Conservation (phyloP, 1,140 invertebrate species). For the Heliconius congener region DNA sequence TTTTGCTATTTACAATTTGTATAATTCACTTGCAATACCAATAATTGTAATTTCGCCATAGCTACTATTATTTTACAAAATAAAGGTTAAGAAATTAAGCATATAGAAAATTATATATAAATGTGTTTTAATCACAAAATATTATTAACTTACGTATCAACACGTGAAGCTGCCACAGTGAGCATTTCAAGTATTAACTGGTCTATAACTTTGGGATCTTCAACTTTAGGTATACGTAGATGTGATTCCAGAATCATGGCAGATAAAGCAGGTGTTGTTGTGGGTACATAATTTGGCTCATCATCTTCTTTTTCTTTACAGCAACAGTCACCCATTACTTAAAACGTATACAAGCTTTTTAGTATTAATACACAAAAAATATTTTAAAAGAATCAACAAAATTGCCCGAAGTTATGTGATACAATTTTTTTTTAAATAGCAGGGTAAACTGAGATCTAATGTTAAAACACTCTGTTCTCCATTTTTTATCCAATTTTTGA, state of each 20-base stretch:
- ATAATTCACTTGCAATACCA: neutral
- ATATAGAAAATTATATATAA: neutral
- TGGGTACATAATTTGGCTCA: constrained; percentile 57
- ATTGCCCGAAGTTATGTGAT: too few relatives aligned
- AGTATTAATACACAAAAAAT: neutral
- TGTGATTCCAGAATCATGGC: constrained; percentile 37
- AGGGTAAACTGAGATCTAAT: too few relatives aligned
- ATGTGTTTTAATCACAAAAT: neutral
- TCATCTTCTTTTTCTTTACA: constrained; percentile 81
- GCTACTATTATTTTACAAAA: neutral
- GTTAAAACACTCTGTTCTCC: too few relatives aligned
- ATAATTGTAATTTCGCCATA: neutral
- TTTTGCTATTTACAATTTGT: too few relatives aligned
- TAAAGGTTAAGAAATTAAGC: neutral
- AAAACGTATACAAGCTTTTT: constrained; percentile 15
- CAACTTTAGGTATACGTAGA: constrained; percentile 43
- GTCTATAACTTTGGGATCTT: constrained; percentile 82
- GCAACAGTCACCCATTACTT: constrained; percentile 84
- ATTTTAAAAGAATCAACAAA: too few relatives aligned
- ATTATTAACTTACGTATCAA: constrained; percentile 84
- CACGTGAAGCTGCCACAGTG: constrained; percentile 88
- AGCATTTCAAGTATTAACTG: constrained; percentile 91
- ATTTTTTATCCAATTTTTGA: too few relatives aligned
- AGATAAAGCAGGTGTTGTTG: constrained; percentile 36
- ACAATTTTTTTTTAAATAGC: too few relatives aligned